Percentiles rank a stretch among this genome's conserved stretches.
phyloP scores from a whole-genome alignment of 2,797 vertebrate genomes.

The Poliocrania exsul region DNA sequence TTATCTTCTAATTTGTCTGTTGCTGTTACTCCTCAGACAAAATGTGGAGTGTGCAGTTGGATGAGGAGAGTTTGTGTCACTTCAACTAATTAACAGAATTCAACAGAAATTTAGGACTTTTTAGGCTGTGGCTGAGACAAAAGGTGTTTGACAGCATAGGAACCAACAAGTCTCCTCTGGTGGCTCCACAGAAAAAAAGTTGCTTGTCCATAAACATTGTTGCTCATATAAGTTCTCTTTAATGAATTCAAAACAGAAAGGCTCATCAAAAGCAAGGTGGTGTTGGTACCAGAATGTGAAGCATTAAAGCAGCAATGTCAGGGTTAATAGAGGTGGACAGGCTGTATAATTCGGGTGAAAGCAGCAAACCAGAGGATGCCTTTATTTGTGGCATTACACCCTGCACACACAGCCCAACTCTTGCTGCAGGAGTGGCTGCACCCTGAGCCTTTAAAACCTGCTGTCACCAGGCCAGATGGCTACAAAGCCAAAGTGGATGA shows the following conservation, averaged over 20 bases:
- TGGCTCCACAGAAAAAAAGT: not conserved
- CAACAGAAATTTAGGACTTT: not conserved
- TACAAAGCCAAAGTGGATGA: rapidly evolving
- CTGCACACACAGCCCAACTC: not conserved
- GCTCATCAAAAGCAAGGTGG: not conserved
- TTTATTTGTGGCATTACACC: not conserved
- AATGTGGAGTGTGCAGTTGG: not conserved
- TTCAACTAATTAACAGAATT: not conserved
- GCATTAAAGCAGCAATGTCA: not conserved
- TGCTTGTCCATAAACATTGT: not conserved
- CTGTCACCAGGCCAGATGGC: not conserved
- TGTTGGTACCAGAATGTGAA: not conserved
- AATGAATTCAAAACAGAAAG: not conserved
- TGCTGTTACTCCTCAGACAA: not conserved
- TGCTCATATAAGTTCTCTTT: not conserved
- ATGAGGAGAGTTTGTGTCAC: not conserved
- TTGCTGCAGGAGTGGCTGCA: not conserved
- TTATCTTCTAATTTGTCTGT: not conserved
- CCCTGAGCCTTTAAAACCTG: not conserved
- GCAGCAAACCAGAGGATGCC: not conserved
- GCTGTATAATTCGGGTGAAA: not conserved
- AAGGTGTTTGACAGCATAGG: not conserved
- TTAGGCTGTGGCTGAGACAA: not conserved
- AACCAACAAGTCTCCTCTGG: not conserved
- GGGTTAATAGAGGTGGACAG: not conserved